Evolutionary conservation across 2,797 vertebrate genomes (phyloP), one percentile per base, ranked within the genome.

Genomic region (Lacerta bilineata): DNA sequence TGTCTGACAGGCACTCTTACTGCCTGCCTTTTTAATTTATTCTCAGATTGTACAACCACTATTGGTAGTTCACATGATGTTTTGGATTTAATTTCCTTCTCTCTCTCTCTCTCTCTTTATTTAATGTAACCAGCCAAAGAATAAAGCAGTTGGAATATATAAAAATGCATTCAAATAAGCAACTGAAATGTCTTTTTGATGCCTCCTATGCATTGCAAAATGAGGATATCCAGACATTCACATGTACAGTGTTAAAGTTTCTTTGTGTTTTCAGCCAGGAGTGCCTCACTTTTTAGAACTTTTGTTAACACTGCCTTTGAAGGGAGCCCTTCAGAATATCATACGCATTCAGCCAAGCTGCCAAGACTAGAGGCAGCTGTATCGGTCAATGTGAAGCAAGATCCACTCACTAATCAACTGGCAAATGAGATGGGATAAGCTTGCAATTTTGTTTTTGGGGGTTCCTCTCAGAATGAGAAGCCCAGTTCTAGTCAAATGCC

Each of bases 241-340:
- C 43, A 77, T 83, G 80, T 39, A n/a, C 33, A 76, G 27, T 82
- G 72, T 88, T 68, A 77, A 75, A 36, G 27, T 68, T 83, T 50
- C 72, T 33, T 83, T 88, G 64, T 75, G 55, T 83, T 83, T 77
- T 27, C 39, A 68, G 72, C 87, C 87, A 88, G 68, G 61, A 88
- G 66, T 55, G 41, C 55, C 23, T 68, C 59, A 80, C 33, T 55
- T 46, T 33, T n/a, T 29, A 68, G 68, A 82, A 3, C 8, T 27
- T 8, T 84, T 43, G 61, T n/a, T 13, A 29, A 39, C 82, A 76
- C 20, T 76, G n/a, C n/a, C 41, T 87, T 87, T 87, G 86, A 83
- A 83, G 86, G 83, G 50, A 83, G 59, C 15, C 41, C 71, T 64
- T 46, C 72, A 76, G 71, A 75, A 72, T 75, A 76, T 64, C 72